Base-by-base conservation (phyloP, 1,140 invertebrate genomes). In the Glomeris maerens region DNA sequence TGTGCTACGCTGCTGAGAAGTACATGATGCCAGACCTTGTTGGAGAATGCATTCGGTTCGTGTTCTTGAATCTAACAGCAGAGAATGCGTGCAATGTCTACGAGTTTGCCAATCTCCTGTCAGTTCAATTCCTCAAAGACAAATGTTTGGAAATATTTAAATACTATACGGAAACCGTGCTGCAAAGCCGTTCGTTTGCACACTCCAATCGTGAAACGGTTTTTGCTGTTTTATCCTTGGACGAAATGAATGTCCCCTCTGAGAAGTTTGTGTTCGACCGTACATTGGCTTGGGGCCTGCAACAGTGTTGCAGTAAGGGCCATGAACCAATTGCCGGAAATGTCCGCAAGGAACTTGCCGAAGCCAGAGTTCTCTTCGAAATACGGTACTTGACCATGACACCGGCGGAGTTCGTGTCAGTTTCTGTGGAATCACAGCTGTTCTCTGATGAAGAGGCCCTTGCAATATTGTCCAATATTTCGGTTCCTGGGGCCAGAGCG, bases 1-100 rank as follows among this genome's bases (percentile, higher is more conserved):
- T 88, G 13, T 88, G 83, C 62, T 86, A 87, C 65, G 83, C 81
- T 48, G 84, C 84, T 13, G 88, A 88, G 59, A 89, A 89, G 58
- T 89, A 88, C 58, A 84, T 88, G 80, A 60, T 89, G 20, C 83
- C 84, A 1, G 75, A 79, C 64, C 68, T 89, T 2, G 80, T 86
- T 0, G 78, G 83, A 51, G 75, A 83, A 58, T 89, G 85, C 60
- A 85, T 81, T 0, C 75, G 78, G 50, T 86, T 78, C 63, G 67
- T 88, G 26, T 84, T 80, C 79, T 78, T 77, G 1, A 81, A 87
- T 63, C 66, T 88, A 1, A 76, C 79, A 53, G 75, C 81, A 0
- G 79, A 46, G 23, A 87, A 85, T 67, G 84, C 80, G 4, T 87
- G 83, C 58, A 69, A 82, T 52, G 81, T 83, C 4, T 87, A 84